phyloP scores from a whole-genome alignment of 2,113 vertebrate species.

The Propithecus coquereli region DNA sequence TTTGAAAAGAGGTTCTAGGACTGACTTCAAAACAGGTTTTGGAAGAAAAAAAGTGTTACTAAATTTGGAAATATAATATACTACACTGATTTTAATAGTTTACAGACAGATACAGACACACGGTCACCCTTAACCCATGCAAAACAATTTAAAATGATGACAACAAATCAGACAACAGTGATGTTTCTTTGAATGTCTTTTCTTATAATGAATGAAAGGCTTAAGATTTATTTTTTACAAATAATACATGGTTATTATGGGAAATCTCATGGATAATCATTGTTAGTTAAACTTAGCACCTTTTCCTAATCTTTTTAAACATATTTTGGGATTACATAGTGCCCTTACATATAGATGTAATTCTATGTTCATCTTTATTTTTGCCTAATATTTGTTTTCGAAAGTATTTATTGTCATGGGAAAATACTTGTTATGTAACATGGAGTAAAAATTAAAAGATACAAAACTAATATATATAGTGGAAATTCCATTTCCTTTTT shows the following conservation, averaged over 20 bases:
- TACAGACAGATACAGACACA: background rate
- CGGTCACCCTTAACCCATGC: background rate
- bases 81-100: background rate
- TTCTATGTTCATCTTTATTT: background rate
- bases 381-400: background rate
- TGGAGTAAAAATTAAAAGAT: background rate
- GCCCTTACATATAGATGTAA: background rate
- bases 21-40: background rate
- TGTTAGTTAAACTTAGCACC: background rate
- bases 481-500: conserved; percentile 11
- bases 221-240: background rate
- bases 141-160: background rate
- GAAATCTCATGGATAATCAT: background rate
- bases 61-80: background rate
- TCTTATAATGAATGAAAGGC: background rate
- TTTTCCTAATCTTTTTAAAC: background rate
- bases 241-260: background rate
- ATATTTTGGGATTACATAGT: background rate
- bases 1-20: background rate
- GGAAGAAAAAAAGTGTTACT: background rate
- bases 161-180: background rate
- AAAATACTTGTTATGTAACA: background rate
- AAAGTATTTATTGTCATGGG: background rate
- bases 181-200: background rate
- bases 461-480: background rate